These are phyloP conservation scores for Chaunax sp. DNA, from an alignment of 2,797 vertebrate species.

Conservation along the genomic window DNA sequence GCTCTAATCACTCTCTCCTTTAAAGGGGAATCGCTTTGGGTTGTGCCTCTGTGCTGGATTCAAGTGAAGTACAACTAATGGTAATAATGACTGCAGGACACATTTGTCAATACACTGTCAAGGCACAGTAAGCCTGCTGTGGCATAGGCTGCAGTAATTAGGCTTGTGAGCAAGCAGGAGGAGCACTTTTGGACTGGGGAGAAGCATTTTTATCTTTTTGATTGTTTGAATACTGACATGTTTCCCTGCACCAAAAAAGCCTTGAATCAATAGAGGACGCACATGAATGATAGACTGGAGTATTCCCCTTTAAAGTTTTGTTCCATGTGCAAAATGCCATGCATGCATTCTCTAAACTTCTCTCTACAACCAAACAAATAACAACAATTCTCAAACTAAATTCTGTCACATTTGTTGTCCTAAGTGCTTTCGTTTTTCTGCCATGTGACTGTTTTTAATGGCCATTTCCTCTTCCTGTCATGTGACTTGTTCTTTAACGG, in stretches of 20 bases:
- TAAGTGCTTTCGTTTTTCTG: constrained; percentile 87
- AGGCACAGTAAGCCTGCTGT: constrained; percentile 70
- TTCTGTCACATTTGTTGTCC: constrained; percentile 90
- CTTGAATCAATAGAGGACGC: constrained; percentile 83
- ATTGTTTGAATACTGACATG: constrained; percentile 65
- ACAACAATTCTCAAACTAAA: constrained; percentile 83
- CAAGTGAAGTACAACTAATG: constrained; percentile 79
- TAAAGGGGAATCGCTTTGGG: constrained; percentile 94
- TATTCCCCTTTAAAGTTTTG: constrained; percentile 95
- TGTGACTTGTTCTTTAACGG: constrained; percentile 84
- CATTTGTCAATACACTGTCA: constrained; percentile 71
- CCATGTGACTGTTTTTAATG: constrained; percentile 84
- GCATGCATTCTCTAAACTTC: constrained; percentile 93
- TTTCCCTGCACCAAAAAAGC: constrained; percentile 66
- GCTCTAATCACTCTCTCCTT: constrained; percentile 96
- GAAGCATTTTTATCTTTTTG: constrained; percentile 68
- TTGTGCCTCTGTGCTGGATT: constrained; percentile 84
- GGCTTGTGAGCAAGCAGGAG: constrained; percentile 68
- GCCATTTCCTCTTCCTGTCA: constrained; percentile 85
- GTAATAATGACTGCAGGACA: constrained; percentile 71
- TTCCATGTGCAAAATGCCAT: constrained; percentile 92
- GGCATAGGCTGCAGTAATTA: constrained; percentile 61
- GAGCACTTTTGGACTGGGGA: constrained; percentile 73
- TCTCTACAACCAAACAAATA: constrained; percentile 86
- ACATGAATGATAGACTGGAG: constrained; percentile 78